Conservation (phyloP, 2,888 invertebrate genomes). For the Tetranychus truncatus region DNA sequence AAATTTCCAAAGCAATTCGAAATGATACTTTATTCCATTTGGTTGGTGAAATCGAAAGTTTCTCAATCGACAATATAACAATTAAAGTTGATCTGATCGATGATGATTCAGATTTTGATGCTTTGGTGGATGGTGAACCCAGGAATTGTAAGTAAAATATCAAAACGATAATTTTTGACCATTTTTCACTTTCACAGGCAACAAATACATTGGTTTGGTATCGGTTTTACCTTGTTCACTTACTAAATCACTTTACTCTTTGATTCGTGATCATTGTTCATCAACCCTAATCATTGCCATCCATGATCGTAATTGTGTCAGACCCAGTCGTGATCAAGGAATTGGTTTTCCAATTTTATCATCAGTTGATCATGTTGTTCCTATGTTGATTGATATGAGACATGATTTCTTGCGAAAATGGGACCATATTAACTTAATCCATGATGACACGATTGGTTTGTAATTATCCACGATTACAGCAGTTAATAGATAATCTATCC, state of each 20-base stretch:
- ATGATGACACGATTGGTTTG: constrained; percentile 25
- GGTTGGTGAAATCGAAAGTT: background rate
- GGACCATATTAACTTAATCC: constrained; percentile 24
- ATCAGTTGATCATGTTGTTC: constrained; percentile 22
- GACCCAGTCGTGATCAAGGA: constrained; percentile 22
- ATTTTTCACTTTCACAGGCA: background rate
- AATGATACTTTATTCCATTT: constrained; percentile 1
- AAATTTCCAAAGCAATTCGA: background rate
- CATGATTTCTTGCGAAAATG: constrained; percentile 23
- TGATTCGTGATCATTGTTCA: constrained; percentile 18
- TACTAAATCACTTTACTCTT: constrained; percentile 11
- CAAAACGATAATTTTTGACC: background rate
- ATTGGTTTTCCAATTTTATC: constrained; percentile 22
- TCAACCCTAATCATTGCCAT: constrained; percentile 19
- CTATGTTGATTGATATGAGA: constrained; percentile 25
- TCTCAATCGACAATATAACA: background rate
- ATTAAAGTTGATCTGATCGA: background rate
- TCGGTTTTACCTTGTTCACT: constrained; percentile 10
- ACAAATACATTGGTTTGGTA: constrained; percentile 12
- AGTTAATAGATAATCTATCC: background rate
- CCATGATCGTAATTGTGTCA: constrained; percentile 22
- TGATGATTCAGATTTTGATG: background rate
- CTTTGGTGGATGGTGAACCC: background rate
- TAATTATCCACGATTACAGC: background rate
- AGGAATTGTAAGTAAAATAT: background rate